Evolutionary conservation across 2,113 vertebrate species (phyloP).

Genomic region (Halichoerus grypus): DNA sequence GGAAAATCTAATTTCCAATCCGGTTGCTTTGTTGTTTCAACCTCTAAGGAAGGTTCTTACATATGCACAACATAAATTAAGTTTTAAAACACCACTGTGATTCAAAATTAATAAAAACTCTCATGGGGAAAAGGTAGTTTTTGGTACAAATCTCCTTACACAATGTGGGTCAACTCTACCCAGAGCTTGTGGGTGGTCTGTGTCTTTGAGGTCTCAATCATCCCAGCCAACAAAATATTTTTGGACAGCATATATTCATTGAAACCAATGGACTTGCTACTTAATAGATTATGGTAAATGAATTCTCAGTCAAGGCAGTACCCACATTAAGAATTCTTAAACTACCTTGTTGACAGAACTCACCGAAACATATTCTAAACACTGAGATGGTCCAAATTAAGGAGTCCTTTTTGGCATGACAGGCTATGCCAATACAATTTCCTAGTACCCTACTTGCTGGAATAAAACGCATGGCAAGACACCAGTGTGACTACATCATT

Average conservation of each 20-base stretch:
- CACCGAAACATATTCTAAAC: conserved; percentile 37
- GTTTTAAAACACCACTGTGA: conserved; percentile 70
- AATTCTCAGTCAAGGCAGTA: neutral
- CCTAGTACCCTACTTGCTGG: conserved; percentile 69
- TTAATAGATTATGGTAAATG: neutral
- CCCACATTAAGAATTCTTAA: conserved; percentile 58
- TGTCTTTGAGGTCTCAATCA: conserved; percentile 72
- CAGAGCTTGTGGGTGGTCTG: conserved; percentile 68
- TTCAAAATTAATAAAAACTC: conserved; percentile 75
- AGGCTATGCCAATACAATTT: conserved; percentile 69
- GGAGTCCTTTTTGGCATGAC: conserved; percentile 63
- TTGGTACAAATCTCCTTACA: conserved; percentile 69
- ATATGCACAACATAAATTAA: conserved; percentile 80
- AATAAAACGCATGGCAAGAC: conserved; percentile 76
- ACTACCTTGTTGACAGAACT: conserved; percentile 50
- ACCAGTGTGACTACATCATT: conserved; percentile 79
- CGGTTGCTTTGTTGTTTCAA: conserved; percentile 81
- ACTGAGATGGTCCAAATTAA: conserved; percentile 46
- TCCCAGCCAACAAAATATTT: conserved; percentile 55
- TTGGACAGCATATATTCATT: neutral
- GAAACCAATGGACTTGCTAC: neutral
- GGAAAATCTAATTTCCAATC: conserved; percentile 82
- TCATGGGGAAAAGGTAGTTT: conserved; percentile 56
- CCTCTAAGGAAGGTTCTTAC: conserved; percentile 80
- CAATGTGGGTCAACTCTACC: conserved; percentile 37